Conservation (phyloP, 2,113 vertebrate species). For the Steatornis caripensis region DNA sequence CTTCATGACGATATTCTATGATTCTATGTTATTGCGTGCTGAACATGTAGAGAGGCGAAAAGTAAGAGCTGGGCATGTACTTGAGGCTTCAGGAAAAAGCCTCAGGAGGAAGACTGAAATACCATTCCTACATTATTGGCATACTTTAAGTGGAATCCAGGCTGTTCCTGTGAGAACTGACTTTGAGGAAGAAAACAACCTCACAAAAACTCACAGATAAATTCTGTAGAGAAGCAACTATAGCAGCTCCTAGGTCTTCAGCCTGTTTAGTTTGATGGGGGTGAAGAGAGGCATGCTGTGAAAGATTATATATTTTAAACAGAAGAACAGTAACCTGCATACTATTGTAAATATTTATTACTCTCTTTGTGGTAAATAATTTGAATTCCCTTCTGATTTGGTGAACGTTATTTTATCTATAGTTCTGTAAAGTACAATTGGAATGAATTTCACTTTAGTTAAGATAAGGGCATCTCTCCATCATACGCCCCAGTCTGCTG, state of each 20-base stretch:
- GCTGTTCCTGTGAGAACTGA: not conserved
- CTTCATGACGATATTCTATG: not conserved
- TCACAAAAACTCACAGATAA: not conserved
- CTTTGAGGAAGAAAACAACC: not conserved
- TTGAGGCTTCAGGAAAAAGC: not conserved
- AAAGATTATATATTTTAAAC: not conserved
- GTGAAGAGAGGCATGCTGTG: not conserved
- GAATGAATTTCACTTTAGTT: not conserved
- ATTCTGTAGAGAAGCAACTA: not conserved
- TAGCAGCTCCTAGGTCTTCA: not conserved
- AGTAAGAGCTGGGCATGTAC: not conserved
- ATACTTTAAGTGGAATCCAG: not conserved
- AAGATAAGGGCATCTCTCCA: not conserved
- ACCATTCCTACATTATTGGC: not conserved
- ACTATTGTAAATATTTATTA: not conserved
- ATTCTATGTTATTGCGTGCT: not conserved
- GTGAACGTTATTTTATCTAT: not conserved
- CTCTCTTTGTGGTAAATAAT: not conserved
- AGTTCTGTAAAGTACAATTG: not conserved
- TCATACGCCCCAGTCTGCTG: not conserved
- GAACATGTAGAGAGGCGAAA: not conserved
- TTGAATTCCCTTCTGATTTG: not conserved
- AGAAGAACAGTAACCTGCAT: not conserved
- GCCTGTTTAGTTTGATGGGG: not conserved
- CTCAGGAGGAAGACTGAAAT: not conserved